Percentiles rank a stretch among this genome's conserved stretches.
Evolutionary conservation across 2,113 vertebrate species (phyloP).

Genomic region (Potamarius usumacintae): DNA sequence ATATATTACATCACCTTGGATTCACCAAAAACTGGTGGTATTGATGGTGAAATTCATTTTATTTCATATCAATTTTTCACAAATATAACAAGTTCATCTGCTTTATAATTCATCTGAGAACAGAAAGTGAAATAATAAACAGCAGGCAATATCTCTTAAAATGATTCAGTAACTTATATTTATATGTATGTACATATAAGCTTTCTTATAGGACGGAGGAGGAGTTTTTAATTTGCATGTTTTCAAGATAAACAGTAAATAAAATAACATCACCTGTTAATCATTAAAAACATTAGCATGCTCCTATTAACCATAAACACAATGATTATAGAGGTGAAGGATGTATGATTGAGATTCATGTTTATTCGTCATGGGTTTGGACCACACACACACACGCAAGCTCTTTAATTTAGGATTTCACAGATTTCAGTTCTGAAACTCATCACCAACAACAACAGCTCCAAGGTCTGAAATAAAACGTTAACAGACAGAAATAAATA

Average conservation of each 20-base stretch:
- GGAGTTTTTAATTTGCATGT: neutral
- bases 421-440: neutral
- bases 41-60: neutral
- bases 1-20: neutral
- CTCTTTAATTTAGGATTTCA: neutral
- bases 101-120: neutral
- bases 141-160: neutral
- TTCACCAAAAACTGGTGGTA: neutral
- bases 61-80: neutral
- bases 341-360: neutral
- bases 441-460: too few relatives aligned
- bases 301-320: neutral
- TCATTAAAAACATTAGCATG: neutral
- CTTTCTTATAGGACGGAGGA: neutral
- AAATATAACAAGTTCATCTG: neutral
- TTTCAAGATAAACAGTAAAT: neutral
- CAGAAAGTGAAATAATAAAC: neutral
- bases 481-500: neutral
- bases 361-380: neutral
- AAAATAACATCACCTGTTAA: neutral
- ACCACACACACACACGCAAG: neutral
- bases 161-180: neutral
- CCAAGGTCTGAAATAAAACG: neutral
- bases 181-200: neutral
- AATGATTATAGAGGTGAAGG: neutral